A percentile compares a stretch with the other conserved stretches of the same genome.
phyloP scores from a whole-genome alignment of 2,113 vertebrate genomes.

The Glaucomys volans region DNA sequence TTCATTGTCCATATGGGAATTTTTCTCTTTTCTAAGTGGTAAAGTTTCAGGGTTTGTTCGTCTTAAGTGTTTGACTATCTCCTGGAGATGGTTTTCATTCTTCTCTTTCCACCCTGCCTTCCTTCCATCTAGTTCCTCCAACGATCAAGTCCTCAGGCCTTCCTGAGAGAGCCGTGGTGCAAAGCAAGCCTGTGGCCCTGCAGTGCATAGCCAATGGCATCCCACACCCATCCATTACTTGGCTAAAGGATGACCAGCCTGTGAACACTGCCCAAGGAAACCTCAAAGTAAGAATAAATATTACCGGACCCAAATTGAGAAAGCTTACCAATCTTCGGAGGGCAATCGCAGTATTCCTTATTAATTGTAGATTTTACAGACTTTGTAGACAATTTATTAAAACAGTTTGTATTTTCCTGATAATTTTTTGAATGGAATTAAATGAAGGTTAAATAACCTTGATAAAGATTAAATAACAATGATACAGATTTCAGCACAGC shows the following conservation, averaged over 20 bases:
- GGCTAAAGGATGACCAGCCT: constrained; percentile 95
- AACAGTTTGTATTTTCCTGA: not conserved
- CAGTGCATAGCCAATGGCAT: constrained; percentile 94
- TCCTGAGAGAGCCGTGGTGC: constrained; percentile 91
- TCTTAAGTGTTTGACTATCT: not conserved
- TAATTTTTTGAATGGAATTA: not conserved
- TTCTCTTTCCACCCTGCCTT: not conserved
- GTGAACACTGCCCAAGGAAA: constrained; percentile 92
- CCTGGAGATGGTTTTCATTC: not conserved
- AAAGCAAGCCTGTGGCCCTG: constrained; percentile 89
- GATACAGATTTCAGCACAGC: not conserved
- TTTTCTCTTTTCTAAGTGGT: not conserved
- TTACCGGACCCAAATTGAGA: not conserved
- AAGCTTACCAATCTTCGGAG: not conserved
- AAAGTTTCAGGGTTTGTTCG: not conserved
- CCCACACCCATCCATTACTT: constrained; percentile 94
- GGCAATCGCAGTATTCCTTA: not conserved
- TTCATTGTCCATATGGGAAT: too few relatives aligned
- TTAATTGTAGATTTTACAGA: not conserved
- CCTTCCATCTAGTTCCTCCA: constrained; percentile 91
- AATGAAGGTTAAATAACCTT: not conserved
- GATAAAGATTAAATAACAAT: not conserved
- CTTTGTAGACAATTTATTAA: not conserved
- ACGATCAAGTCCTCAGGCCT: constrained; percentile 91
- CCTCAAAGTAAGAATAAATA: constrained; percentile 88